Base-by-base conservation (phyloP, 2,797 vertebrate genomes). In the Acipenser transmontanus region DNA sequence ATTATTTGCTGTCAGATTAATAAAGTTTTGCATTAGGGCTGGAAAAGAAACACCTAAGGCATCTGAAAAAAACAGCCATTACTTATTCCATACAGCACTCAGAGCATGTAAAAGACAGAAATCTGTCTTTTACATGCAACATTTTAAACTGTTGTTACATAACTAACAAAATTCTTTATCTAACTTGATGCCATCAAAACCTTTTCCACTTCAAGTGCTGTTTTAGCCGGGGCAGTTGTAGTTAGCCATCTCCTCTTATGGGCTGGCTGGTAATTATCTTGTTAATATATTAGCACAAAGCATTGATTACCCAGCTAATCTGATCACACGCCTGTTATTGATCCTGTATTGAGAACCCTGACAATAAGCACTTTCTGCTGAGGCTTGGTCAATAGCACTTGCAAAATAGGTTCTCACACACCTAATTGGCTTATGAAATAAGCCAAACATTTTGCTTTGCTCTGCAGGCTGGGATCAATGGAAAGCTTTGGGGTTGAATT, bases 391-490 rank as follows among this genome's bases (percentile, higher is more conserved):
- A 93, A 95, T 95, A 93, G 84, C 85, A 84, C 85, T 83, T 88
- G 87, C 87, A 91, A 92, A 92, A 88, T 88, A 87, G 87, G 87
- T 86, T 93, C 87, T 91, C 87, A 87, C 87, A 83, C 85, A 89
- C 90, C 91, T 96, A 95, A 98, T 95, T 93, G 93, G 93, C 91
- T 97, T 92, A 90, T 65, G 61, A 93, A 94, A 95, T 90, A 94
- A 93, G 88, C 88, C 90, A 96, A 97, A 97, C 91, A 95, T 96
- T 96, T 95, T 93, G 87, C 88, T 95, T 95, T 93, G 90, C 87
- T 88, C 34, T 78, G 81, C 85, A 88, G 84, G 71, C 79, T 78
- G 75, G 72, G 89, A 97, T 98, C 95, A 94, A 96, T 98, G 84
- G 75, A 72, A 80, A 84, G 91, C 86, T 87, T 89, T 88, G 89